Conservation (phyloP, 2,888 invertebrate species). For the Standfussiana lucernea region DNA sequence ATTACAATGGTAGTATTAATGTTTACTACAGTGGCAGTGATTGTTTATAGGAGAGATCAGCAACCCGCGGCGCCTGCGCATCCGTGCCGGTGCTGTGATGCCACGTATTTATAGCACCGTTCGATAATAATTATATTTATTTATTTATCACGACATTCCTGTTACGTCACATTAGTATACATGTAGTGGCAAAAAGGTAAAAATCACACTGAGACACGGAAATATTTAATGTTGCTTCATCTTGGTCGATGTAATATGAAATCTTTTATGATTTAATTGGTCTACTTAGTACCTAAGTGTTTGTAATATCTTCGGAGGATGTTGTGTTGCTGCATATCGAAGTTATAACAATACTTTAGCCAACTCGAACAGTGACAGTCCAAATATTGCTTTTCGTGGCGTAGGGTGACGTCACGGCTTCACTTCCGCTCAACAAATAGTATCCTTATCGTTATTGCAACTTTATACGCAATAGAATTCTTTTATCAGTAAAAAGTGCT, state of each 20-base stretch:
- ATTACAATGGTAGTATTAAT: slow-evolving; percentile 72
- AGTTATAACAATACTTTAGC: not conserved
- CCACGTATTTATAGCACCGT: slow-evolving; percentile 73
- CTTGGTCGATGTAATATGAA: not conserved
- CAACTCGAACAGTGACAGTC: not conserved
- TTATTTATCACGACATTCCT: slow-evolving; percentile 72
- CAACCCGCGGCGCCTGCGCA: slow-evolving; percentile 74
- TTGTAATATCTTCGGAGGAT: not conserved
- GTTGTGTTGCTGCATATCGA: not conserved
- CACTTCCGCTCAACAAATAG: not conserved
- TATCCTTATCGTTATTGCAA: not conserved
- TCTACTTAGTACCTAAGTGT: not conserved
- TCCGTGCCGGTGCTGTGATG: slow-evolving; percentile 62
- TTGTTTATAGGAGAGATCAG: slow-evolving; percentile 82
- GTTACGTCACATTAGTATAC: slow-evolving; percentile 66
- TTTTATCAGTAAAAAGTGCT: slow-evolving; percentile 17
- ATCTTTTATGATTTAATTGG: not conserved
- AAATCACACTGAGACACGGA: not conserved
- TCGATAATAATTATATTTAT: slow-evolving; percentile 73
- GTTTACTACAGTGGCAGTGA: slow-evolving; percentile 78
- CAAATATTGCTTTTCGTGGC: not conserved
- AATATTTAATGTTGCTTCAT: not conserved
- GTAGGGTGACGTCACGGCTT: not conserved
- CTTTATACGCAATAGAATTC: not conserved
- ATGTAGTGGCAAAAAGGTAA: slow-evolving; percentile 14